Base-by-base conservation (phyloP, 2,888 invertebrate species). In the Synergus umbraculus region DNA sequence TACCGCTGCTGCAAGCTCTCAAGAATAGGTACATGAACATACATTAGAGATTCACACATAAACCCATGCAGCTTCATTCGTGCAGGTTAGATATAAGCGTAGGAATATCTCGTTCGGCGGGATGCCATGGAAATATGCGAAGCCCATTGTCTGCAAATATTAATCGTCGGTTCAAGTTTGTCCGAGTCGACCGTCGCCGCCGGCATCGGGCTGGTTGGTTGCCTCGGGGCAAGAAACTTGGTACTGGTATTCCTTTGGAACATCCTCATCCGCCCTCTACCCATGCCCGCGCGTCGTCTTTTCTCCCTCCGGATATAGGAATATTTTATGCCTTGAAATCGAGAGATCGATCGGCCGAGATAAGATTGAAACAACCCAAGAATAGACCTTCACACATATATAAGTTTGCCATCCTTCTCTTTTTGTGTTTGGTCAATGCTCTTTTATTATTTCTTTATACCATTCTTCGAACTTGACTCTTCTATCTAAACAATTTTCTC, bases 81-180 rank as follows among this genome's bases (percentile, higher is more conserved):
- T 29, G 54, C 12, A 13, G 65, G 65, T n/a, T 13, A 66, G 54
- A 58, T 67, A 18, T 22, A 60, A 29, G 69, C 43, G 64, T 69
- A 18, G 54, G 76, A 80, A 77, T 67, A 58, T 73, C 77, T 49
- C 67, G 77, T 82, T 81, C 80, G 69, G 79, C 63, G 58, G 82
- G 83, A 83, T 83, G 85, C 81, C 83, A 82, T 82, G 84, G 87
- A 89, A 89, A 88, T 88, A 88, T 87, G 88, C 83, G 84, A 84
- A 85, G 83, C 82, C 87, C 85, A 90, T 89, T 89, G 90, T 89
- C 88, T 87, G 87, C 87, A 89, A 89, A 88, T 89, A 89, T 89
- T 89, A 89, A 90, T 89, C 88, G 88, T 81, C 84, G 80, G 83
- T 84, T 84, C 83, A 88, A 89, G 85, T 89, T 87, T 85, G 82